Evolutionary conservation across 37 sponge, comb jelly and placozoan genomes (phyloP).

Genomic region (Ianthella basta): DNA sequence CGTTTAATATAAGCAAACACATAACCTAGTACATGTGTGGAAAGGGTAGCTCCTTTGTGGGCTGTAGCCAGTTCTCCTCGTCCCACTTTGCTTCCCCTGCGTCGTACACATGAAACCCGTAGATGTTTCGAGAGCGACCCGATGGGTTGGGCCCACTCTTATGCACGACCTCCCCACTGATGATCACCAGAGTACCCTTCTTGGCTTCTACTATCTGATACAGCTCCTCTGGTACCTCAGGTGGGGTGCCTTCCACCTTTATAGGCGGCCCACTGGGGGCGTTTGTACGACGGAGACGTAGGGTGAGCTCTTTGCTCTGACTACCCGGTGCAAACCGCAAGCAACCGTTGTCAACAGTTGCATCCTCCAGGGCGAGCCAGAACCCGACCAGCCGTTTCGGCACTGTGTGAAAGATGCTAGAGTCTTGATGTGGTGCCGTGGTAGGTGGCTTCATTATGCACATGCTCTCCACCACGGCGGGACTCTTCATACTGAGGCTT

Average conservation of each 20-base stretch:
- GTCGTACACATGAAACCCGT: slow-evolving; percentile 96
- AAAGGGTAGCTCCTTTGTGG: slow-evolving; percentile 72
- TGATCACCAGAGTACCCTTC: slow-evolving; percentile 88
- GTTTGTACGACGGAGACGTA: slow-evolving; percentile 46
- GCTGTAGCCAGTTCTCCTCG: slow-evolving; percentile 94
- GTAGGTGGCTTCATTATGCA: slow-evolving; percentile 91
- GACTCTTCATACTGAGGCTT: slow-evolving; percentile 66
- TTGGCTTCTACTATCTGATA: slow-evolving; percentile 72
- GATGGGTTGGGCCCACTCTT: slow-evolving; percentile 82
- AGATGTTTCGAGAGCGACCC: slow-evolving; percentile 83
- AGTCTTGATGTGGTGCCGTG: slow-evolving; percentile 86
- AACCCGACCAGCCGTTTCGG: slow-evolving; percentile 85
- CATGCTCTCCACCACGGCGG: slow-evolving; percentile 92
- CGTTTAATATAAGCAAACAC: no score
- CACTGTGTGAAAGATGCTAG: slow-evolving; percentile 85
- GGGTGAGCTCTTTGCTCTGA: slow-evolving; percentile 56
- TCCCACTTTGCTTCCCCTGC: slow-evolving; percentile 78
- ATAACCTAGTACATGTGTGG: slow-evolving; percentile 59
- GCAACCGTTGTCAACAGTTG: slow-evolving; percentile 91
- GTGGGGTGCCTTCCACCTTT: slow-evolving; percentile 52
- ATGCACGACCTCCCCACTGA: slow-evolving; percentile 93
- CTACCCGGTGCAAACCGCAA: slow-evolving; percentile 96
- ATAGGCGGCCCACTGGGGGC: slow-evolving; percentile 13
- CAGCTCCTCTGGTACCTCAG: slow-evolving; percentile 36
- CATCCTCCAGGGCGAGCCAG: slow-evolving; percentile 98